Conservation (phyloP, 2,113 vertebrate species). For the Etia nguti region DNA sequence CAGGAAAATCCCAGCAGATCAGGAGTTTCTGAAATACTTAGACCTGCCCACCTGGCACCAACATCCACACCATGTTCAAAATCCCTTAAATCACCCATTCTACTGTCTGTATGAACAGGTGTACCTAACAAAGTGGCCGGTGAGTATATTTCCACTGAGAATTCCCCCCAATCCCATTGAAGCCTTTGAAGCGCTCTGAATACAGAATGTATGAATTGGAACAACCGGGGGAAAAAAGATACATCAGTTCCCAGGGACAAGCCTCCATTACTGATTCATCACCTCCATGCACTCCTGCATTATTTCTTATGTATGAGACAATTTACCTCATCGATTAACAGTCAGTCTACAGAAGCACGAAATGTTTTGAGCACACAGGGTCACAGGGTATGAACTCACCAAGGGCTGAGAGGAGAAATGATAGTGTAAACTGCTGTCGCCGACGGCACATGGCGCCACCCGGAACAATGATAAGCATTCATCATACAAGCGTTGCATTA, state of each 20-base stretch:
- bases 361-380: not conserved
- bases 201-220: not conserved
- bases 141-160: not conserved
- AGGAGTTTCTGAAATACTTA: not conserved
- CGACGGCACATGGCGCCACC: not conserved
- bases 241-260: not conserved
- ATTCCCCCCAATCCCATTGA: not conserved
- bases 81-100: not conserved
- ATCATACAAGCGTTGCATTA: constrained; percentile 34
- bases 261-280: not conserved
- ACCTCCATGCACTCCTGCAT: constrained; percentile 2
- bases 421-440: constrained; percentile 3
- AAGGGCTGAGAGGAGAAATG: constrained; percentile 14
- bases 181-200: not conserved
- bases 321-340: constrained; percentile 40
- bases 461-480: constrained; percentile 26
- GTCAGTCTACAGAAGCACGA: not conserved
- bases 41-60: not conserved
- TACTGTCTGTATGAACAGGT: not conserved
- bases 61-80: not conserved
- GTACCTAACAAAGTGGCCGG: not conserved
- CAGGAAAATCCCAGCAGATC: not conserved
- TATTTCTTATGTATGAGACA: constrained; percentile 34
- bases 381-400: constrained; percentile 12
- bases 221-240: not conserved